Evolutionary conservation across 1,140 invertebrate species (phyloP), one percentile per base, ranked within the genome.

Genomic region (Cydia splendana): DNA sequence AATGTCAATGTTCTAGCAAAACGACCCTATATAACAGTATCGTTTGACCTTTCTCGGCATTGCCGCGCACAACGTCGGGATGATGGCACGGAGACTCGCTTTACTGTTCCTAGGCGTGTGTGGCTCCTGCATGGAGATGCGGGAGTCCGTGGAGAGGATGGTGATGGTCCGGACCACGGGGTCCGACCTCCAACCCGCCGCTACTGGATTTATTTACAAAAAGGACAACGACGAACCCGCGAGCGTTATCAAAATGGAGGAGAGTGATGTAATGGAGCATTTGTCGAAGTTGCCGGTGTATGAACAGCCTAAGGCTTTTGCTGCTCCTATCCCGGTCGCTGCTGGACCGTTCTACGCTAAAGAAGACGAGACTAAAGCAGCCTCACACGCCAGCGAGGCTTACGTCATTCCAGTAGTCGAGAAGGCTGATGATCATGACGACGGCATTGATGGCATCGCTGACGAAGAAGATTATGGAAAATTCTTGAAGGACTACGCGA

Each of bases 141-240:
- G 83, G 78, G 91, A 93, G 81, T 92, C 89, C 0, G 91, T 93
- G 1, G 93, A 93, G 73, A 84, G 92, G 38, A 93, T 91, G 88
- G 93, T 92, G 51, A 92, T 94, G 93, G 88, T 93, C 28, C 85
- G 93, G 15, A 93, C 88, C 15, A 88, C 89, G 0, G 88, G 93
- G 2, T 91, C 92, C 18, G 94, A 94, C 79, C 88, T 93, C n/a
- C 91, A 92, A 42, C 93, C 93, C 1, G 92, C 91, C 0, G 94
- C 94, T 0, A 93, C 94, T 0, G 94, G 94, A 7, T 94, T 93
- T 78, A 93, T 94, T 62, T 94, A 94, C 82, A 90, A 93, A 62
- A 94, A 93, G 78, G 90, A 94, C 69, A 91, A 85, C 38, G 86
- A 93, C 42, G 92, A 91, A 0, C 88, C 91, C 2, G 91, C 87